These are phyloP conservation scores for Karalla daura DNA, from an alignment of 2,797 vertebrate species.

Conservation along the genomic window DNA sequence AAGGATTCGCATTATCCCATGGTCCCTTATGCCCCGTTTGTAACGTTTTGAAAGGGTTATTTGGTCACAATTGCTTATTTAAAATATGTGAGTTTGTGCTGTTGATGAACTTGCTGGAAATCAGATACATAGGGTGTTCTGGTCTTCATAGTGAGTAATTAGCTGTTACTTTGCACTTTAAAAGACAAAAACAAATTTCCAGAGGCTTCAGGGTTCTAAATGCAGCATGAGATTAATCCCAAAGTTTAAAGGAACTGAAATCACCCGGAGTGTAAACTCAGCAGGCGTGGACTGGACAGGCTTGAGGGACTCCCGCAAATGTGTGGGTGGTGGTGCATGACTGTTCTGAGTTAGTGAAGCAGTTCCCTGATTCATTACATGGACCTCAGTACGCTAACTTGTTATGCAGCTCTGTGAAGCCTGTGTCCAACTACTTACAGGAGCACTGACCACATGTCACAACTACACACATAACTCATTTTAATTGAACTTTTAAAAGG, in stretches of 20 bases:
- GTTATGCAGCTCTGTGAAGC: background rate
- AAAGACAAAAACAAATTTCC: no score
- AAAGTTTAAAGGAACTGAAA: background rate
- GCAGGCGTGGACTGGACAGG: background rate
- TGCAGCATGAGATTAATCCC: background rate
- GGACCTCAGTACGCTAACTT: background rate
- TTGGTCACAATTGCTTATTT: no score
- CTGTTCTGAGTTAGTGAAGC: background rate
- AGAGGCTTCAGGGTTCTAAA: background rate
- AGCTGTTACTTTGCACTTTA: no score
- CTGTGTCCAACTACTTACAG: background rate
- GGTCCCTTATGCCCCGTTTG: no score
- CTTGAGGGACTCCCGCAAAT: background rate
- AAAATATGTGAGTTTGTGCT: no score
- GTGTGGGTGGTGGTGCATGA: background rate
- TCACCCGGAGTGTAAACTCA: background rate
- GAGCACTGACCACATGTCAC: background rate
- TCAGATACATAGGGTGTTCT: no score
- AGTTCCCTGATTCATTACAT: background rate
- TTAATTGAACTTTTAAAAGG: conserved; percentile 26
- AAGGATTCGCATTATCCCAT: no score
- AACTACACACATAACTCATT: conserved; percentile 20
- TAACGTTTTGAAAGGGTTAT: no score
- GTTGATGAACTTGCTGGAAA: no score
- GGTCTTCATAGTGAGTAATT: no score